A percentile compares a stretch with the other conserved stretches of the same genome.
Conservation (phyloP, 1,140 invertebrate genomes). For the Anastrepha ludens region DNA sequence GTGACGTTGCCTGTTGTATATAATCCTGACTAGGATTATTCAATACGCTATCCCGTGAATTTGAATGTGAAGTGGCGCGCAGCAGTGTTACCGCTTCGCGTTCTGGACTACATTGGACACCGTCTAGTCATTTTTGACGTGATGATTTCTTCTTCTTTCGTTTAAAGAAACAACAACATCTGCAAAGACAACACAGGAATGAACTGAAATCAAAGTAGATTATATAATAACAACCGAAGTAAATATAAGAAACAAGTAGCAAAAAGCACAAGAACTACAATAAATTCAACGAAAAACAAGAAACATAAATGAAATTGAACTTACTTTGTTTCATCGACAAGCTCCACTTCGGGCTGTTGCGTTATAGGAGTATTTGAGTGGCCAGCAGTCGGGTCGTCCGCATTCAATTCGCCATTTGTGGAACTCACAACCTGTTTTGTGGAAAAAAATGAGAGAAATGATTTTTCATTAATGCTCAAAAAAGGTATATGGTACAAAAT, state of each 20-base stretch:
- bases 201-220: conserved; percentile 51
- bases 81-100: conserved; percentile 81
- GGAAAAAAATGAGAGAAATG: conserved; percentile 39
- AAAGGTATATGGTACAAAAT: background rate
- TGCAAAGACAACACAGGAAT: conserved; percentile 76
- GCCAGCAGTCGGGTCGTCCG: conserved; percentile 95
- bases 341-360: conserved; percentile 91
- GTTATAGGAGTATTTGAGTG: conserved; percentile 98
- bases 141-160: conserved; percentile 94
- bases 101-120: conserved; percentile 77
- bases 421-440: conserved; percentile 92
- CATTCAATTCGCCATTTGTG: conserved; percentile 95
- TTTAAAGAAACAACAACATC: conserved; percentile 97
- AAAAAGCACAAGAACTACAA: no score
- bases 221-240: conserved; percentile 13
- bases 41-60: conserved; percentile 80
- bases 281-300: background rate
- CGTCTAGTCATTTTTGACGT: conserved; percentile 75
- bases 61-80: conserved; percentile 81
- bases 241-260: background rate
- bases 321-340: conserved; percentile 94
- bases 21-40: conserved; percentile 75
- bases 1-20: conserved; percentile 74
- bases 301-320: conserved; percentile 69
- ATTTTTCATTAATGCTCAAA: no score